Base-by-base conservation (phyloP, 2,113 vertebrate genomes). In the Neopipo cinnamomea region DNA sequence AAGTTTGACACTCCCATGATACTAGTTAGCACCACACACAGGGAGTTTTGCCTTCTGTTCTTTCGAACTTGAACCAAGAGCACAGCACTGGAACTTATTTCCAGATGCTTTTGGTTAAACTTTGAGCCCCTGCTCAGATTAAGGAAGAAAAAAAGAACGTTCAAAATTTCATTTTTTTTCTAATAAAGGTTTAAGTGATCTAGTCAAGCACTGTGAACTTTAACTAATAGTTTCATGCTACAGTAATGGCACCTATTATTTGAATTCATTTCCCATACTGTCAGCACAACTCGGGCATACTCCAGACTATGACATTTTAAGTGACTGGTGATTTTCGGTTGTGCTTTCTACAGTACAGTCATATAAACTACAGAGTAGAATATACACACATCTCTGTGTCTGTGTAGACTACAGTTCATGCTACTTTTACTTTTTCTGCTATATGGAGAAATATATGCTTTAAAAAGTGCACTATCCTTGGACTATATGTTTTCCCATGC, bases 201-300 rank as follows among this genome's bases (percentile, higher is more conserved):
- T 78, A 95, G 47, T 92, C 83, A 97, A 93, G 61, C 67, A 88
- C 62, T 28, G n/a, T 94, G 97, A 97, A 97, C 96, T 97, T 97
- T 95, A 96, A 82, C 81, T 91, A 91, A 94, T 75, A 95, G 92
- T 96, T 96, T 97, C 93, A 87, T 91, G 84, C 63, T 89, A 84
- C 72, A 75, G n/a, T 88, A 89, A 97, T 94, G 93, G 41, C 95
- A 95, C 24, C 66, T 97, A 91, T 96, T 97, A 95, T 75, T 93
- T 96, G 77, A 97, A 92, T 95, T 92, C 89, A 41, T 91, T 96
- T 94, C 80, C 84, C 63, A 92, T 75, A 62, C 46, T 96, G 72
- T 83, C 74, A 96, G 76, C n/a, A 92, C 35, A 96, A 93, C 75
- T 91, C 93, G 88, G 74, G 88, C 89, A 74, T 93, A 94, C 79